A percentile compares a stretch with the other conserved stretches of the same genome.
Conservation (phyloP, 1,140 invertebrate genomes). For the Penaeus vannamei region DNA sequence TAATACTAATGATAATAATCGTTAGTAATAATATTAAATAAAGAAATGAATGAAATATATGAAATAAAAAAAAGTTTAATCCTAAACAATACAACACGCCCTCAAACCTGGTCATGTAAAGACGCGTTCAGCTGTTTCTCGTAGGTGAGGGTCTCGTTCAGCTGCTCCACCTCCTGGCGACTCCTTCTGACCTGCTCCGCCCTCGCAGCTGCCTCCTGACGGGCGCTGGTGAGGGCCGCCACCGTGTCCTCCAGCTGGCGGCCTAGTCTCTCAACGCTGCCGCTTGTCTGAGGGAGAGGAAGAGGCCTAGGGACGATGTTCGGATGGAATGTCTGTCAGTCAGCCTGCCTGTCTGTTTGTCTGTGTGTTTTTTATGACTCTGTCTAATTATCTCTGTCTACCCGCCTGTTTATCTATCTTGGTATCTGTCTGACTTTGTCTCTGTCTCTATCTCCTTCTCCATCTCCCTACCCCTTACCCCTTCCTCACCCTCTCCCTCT, state of each 20-base stretch:
- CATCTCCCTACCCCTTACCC: too few species aligned
- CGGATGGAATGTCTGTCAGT: neutral
- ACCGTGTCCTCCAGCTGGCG: conserved; percentile 48
- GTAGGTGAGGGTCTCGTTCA: conserved; percentile 35
- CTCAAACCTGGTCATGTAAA: conserved; percentile 47
- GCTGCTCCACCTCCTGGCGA: conserved; percentile 37
- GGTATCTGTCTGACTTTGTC: too few species aligned
- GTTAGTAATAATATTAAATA: too few species aligned
- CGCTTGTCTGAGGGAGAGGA: conserved; percentile 31
- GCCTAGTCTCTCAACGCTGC: conserved; percentile 47
- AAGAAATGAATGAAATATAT: too few species aligned
- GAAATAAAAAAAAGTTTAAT: neutral
- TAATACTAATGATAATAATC: too few species aligned
- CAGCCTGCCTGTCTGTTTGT: too few species aligned
- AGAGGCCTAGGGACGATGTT: neutral
- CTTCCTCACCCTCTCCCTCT: too few species aligned
- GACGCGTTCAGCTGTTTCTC: conserved; percentile 51
- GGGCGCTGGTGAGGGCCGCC: conserved; percentile 39
- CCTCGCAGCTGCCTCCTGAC: conserved; percentile 26
- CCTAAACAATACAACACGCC: neutral
- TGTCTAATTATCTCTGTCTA: too few species aligned
- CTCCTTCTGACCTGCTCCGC: conserved; percentile 36
- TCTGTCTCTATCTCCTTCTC: too few species aligned
- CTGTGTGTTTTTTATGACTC: too few species aligned
- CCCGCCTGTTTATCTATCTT: too few species aligned